A percentile compares a stretch with the other conserved stretches of the same genome.
Conservation (phyloP, 2,888 invertebrate species). For the Conomelus anceps region DNA sequence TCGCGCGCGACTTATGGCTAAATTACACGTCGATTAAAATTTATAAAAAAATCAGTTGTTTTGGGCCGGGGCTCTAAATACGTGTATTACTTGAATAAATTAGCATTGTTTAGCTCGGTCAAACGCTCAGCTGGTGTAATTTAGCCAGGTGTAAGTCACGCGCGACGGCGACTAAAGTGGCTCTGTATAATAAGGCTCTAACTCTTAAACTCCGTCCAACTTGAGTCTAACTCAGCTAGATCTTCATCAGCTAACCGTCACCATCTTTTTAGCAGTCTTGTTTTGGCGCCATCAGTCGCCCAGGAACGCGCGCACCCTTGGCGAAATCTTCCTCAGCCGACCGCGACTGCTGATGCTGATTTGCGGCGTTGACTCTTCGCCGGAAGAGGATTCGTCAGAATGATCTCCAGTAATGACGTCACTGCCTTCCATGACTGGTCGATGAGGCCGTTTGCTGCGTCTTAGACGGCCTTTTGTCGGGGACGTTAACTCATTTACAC, state of each 20-base stretch:
- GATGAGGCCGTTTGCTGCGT: slow-evolving; percentile 1
- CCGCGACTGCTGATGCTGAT: slow-evolving; percentile 72
- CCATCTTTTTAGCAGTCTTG: not conserved
- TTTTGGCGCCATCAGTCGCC: slow-evolving; percentile 22
- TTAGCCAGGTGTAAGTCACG: no score
- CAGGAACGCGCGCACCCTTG: slow-evolving; percentile 58
- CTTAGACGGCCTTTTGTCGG: not conserved
- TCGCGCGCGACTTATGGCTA: no score
- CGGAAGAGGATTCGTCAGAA: slow-evolving; percentile 21
- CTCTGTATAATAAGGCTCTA: no score
- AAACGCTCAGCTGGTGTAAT: no score
- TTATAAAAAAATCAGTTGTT: no score
- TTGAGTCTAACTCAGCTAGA: not conserved
- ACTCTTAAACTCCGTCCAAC: no score
- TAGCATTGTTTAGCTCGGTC: no score
- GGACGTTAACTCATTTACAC: slow-evolving; percentile 6
- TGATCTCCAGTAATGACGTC: slow-evolving; percentile 28
- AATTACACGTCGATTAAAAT: no score
- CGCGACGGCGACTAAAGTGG: no score
- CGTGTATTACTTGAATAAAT: no score
- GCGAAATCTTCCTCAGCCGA: slow-evolving; percentile 73
- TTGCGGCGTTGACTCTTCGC: slow-evolving; percentile 37
- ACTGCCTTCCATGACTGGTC: slow-evolving; percentile 17
- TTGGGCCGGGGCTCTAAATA: no score
- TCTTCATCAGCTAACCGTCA: not conserved